Conservation (phyloP, 2,888 invertebrate genomes). For the Folsomia manolachei region DNA sequence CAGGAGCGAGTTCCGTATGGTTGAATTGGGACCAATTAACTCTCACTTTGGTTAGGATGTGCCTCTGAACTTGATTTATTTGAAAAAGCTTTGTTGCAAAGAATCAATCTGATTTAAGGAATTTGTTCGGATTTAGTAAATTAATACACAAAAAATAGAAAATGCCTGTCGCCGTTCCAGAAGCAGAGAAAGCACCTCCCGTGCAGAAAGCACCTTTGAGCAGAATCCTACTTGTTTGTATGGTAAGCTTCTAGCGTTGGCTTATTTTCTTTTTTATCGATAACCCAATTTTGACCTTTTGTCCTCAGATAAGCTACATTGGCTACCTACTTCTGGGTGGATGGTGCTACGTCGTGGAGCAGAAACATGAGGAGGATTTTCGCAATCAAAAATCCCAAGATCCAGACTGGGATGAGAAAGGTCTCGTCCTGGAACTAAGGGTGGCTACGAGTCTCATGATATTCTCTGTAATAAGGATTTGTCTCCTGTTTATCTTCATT, state of each 20-base stretch:
- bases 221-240: background rate
- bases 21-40: no score
- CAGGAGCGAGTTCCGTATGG: no score
- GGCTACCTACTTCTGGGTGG: constrained; percentile 2
- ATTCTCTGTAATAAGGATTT: background rate
- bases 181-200: background rate
- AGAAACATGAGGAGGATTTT: constrained; percentile 8
- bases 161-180: background rate
- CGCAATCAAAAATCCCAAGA: constrained; percentile 1
- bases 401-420: background rate
- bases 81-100: no score
- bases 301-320: constrained; percentile 3
- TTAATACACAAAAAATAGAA: no score
- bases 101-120: no score
- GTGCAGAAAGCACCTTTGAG: background rate
- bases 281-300: background rate
- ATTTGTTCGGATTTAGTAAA: no score
- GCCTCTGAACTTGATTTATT: no score
- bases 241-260: no score
- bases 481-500: background rate
- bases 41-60: no score
- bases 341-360: constrained; percentile 7
- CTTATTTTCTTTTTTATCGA: background rate
- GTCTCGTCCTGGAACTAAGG: constrained; percentile 1
- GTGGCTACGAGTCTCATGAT: background rate